phyloP scores from a whole-genome alignment of 2,113 vertebrate genomes.

The Plotosus lineatus region DNA sequence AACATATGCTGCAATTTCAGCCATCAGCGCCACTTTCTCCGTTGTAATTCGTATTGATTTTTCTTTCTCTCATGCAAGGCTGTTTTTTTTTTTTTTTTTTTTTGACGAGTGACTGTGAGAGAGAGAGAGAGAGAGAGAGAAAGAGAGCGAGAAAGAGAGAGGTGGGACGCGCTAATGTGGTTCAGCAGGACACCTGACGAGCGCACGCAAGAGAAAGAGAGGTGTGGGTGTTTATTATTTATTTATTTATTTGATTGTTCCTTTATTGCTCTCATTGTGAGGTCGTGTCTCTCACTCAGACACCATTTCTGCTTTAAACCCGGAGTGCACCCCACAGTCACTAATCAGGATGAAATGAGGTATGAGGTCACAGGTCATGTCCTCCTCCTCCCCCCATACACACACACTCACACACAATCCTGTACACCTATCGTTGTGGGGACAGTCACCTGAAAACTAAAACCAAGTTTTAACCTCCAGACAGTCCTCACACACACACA shows the following conservation, averaged over 20 bases:
- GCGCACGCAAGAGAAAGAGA: slow-evolving; percentile 20
- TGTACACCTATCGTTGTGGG: too few species aligned
- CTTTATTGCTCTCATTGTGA: slow-evolving; percentile 33
- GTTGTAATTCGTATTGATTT: slow-evolving; percentile 81
- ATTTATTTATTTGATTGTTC: slow-evolving; percentile 66
- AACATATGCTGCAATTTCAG: slow-evolving; percentile 80
- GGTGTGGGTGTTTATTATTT: slow-evolving; percentile 63
- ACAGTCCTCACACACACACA: too few species aligned
- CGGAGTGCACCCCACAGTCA: slow-evolving; percentile 46
- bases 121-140: slow-evolving; percentile 57
- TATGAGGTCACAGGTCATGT: slow-evolving; percentile 46
- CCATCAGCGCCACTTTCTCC: slow-evolving; percentile 76
- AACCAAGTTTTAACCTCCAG: too few species aligned
- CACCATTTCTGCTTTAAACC: slow-evolving; percentile 26
- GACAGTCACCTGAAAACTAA: too few species aligned
- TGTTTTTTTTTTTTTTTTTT: slow-evolving; percentile 11
- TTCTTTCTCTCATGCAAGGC: slow-evolving; percentile 53
- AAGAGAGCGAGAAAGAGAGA: background rate
- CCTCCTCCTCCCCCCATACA: background rate
- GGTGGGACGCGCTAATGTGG: slow-evolving; percentile 28
- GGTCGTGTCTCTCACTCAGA: slow-evolving; percentile 32
- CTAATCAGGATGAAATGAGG: slow-evolving; percentile 57
- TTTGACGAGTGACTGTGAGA: slow-evolving; percentile 57
- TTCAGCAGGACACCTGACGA: slow-evolving; percentile 21
- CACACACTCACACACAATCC: background rate